These are phyloP conservation scores for Rotaria sp. DNA, from an alignment of 2,888 invertebrate genomes.

Conservation along the genomic window DNA sequence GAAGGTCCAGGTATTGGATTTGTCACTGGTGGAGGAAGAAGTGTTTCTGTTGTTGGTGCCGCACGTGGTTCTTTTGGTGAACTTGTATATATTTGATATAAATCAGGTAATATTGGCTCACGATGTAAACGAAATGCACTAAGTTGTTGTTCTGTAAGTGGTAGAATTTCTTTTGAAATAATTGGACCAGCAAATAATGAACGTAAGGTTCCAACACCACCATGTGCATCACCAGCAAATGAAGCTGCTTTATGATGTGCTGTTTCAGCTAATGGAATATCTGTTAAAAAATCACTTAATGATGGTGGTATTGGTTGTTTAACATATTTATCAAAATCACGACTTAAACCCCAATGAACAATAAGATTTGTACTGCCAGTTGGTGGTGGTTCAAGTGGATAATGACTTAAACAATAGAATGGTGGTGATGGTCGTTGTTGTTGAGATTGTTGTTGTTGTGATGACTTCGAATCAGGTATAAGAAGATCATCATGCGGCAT, in stretches of 20 bases:
- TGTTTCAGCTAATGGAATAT: background rate
- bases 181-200: background rate
- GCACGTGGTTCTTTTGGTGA: constrained; percentile 1
- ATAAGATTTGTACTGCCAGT: constrained; percentile 25
- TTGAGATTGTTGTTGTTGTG: constrained; percentile 17
- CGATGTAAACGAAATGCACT: constrained; percentile 8
- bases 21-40: background rate
- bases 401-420: background rate
- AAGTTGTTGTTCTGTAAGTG: constrained; percentile 18
- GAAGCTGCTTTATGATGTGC: background rate
- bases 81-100: background rate
- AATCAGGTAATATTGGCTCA: background rate
- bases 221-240: background rate
- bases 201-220: constrained; percentile 29
- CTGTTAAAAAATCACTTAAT: constrained; percentile 13
- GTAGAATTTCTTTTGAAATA: background rate
- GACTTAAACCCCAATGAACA: background rate
- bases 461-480: background rate
- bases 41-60: background rate
- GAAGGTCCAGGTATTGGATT: background rate
- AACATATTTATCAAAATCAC: constrained; percentile 22
- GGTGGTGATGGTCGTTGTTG: constrained; percentile 14
- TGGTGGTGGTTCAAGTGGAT: background rate
- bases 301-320: constrained; percentile 2
- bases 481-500: background rate